phyloP scores from a whole-genome alignment of 2,113 vertebrate genomes.

The Ibidorhyncha struthersii region DNA sequence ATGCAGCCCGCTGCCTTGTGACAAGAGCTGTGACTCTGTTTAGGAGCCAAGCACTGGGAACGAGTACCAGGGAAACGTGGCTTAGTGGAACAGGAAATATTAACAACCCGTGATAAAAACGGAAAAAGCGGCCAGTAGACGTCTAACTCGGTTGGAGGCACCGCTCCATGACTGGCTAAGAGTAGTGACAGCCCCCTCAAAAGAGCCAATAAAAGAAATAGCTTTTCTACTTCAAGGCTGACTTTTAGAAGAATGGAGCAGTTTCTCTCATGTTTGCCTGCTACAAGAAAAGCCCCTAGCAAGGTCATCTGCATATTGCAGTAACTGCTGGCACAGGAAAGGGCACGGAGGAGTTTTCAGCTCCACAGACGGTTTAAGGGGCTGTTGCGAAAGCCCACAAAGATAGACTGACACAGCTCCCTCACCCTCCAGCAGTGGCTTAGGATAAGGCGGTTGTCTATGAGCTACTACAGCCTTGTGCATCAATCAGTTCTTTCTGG shows the following conservation, averaged over 20 bases:
- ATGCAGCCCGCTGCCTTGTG: constrained; percentile 63
- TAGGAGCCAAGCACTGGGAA: constrained; percentile 68
- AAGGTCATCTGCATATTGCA: background rate
- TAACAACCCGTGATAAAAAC: constrained; percentile 36
- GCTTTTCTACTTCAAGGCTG: background rate
- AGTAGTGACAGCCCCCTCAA: background rate
- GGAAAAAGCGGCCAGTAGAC: background rate
- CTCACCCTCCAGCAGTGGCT: background rate
- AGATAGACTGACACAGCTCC: background rate
- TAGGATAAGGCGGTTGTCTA: background rate
- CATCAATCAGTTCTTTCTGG: background rate
- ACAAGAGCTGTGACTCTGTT: constrained; percentile 67
- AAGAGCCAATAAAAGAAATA: background rate
- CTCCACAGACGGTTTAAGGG: background rate
- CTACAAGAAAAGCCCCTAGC: background rate
- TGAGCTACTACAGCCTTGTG: background rate
- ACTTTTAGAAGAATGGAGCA: background rate
- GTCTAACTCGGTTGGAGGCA: background rate
- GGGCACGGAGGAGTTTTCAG: background rate
- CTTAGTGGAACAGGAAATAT: constrained; percentile 69
- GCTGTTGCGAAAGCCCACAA: background rate
- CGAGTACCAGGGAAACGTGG: constrained; percentile 36
- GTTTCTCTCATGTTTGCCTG: background rate
- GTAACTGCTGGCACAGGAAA: background rate
- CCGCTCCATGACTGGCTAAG: background rate